Evolutionary conservation across 2,888 invertebrate genomes (phyloP).

Genomic region (Parnassius orleans): DNA sequence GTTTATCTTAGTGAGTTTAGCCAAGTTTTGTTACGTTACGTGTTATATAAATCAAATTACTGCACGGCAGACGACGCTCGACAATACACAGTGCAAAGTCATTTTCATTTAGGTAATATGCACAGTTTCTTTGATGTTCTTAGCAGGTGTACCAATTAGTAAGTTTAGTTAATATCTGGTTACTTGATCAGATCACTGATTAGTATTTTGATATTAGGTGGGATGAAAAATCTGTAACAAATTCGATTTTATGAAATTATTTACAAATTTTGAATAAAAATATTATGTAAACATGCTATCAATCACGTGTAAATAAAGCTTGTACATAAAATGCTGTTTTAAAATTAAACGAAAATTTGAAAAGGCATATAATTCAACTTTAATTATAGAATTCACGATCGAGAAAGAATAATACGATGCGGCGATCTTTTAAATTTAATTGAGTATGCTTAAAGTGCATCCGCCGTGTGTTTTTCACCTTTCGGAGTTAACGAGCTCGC

Average conservation of each 20-base stretch:
- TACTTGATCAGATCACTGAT: conserved; percentile 2
- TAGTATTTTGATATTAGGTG: too few species aligned
- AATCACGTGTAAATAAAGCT: conserved; percentile 3
- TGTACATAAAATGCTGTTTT: conserved; percentile 3
- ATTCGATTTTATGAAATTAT: too few species aligned
- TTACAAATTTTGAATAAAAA: too few species aligned
- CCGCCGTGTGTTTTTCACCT: conserved; percentile 60
- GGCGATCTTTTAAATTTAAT: conserved; percentile 54
- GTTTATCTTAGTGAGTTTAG: conserved; percentile 15
- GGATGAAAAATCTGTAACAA: too few species aligned
- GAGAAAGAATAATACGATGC: conserved; percentile 24
- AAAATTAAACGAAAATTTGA: conserved; percentile 9
- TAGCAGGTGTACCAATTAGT: conserved; percentile 21
- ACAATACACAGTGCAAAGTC: conserved; percentile 6
- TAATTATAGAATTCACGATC: conserved; percentile 19
- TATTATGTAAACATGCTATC: too few species aligned
- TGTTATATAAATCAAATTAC: conserved; percentile 27
- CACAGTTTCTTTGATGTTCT: conserved; percentile 19
- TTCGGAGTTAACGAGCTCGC: conserved; percentile 66
- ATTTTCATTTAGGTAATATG: conserved; percentile 12
- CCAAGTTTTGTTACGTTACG: conserved; percentile 22
- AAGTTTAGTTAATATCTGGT: conserved; percentile 7
- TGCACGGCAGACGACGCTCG: conserved; percentile 19
- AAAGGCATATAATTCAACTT: conserved; percentile 5
- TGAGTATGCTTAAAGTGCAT: conserved; percentile 52